Conservation (phyloP, 1,140 invertebrate genomes). For the Archivesica marissinica region DNA sequence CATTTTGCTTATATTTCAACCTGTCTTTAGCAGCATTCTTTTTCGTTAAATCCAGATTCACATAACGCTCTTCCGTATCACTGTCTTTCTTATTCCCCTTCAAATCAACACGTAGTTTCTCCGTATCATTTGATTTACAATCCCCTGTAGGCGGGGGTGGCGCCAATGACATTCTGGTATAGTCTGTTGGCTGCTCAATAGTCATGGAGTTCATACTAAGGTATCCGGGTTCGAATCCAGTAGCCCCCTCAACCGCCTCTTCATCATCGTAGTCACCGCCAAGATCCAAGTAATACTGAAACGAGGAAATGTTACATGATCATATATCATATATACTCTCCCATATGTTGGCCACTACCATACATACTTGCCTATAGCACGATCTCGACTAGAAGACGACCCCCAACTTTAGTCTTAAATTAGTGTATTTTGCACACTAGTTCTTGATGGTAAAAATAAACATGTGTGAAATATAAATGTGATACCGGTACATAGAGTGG, state of each 20-base stretch:
- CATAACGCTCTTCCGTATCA: conserved; percentile 51
- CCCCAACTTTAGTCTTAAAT: too few relatives aligned
- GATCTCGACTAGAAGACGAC: too few relatives aligned
- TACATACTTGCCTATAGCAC: too few relatives aligned
- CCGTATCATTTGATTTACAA: conserved; percentile 37
- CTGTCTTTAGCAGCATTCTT: conserved; percentile 64
- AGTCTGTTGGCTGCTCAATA: conserved; percentile 66
- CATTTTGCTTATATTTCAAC: conserved; percentile 66
- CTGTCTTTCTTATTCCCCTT: conserved; percentile 60
- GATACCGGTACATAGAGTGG: too few relatives aligned
- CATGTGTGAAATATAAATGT: too few relatives aligned
- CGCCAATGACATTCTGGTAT: conserved; percentile 72
- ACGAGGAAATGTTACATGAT: not conserved
- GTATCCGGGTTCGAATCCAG: conserved; percentile 67
- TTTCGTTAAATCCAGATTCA: conserved; percentile 62
- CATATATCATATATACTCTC: not conserved
- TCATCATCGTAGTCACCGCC: conserved; percentile 38
- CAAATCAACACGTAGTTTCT: conserved; percentile 61
- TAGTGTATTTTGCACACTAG: too few relatives aligned
- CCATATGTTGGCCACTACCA: too few relatives aligned
- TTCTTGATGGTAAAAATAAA: too few relatives aligned
- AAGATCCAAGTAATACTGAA: conserved; percentile 81
- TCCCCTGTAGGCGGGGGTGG: conserved; percentile 62
- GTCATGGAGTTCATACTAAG: conserved; percentile 74
- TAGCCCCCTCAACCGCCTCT: conserved; percentile 48